Percentiles rank a stretch among this genome's conserved stretches.
Conservation (phyloP, 2,888 invertebrate species). For the Apamea monoglypha region DNA sequence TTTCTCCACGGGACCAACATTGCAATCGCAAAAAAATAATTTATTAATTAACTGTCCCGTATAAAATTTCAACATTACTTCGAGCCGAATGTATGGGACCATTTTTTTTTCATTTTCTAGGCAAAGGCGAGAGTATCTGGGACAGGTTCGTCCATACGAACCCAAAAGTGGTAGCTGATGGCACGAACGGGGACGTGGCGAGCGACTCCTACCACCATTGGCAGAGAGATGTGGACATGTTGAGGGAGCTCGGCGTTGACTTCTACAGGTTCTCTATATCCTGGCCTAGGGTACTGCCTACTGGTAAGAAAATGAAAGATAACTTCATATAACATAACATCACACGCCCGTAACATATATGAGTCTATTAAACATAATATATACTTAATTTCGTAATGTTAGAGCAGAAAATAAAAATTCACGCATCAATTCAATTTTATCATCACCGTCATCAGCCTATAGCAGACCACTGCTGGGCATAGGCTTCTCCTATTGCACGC, state of each 20-base stretch:
- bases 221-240: conserved; percentile 86
- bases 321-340: too few relatives aligned
- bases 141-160: conserved; percentile 84
- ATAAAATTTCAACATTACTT: neutral
- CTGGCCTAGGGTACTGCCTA: conserved; percentile 87
- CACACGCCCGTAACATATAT: neutral
- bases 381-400: too few relatives aligned
- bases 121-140: conserved; percentile 91
- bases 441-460: too few relatives aligned
- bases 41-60: too few relatives aligned
- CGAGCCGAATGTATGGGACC: neutral
- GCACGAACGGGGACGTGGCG: conserved; percentile 91
- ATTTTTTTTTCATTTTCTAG: conserved; percentile 73
- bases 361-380: too few relatives aligned
- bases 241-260: conserved; percentile 83
- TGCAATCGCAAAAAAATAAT: neutral
- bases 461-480: too few relatives aligned
- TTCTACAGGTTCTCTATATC: conserved; percentile 90
- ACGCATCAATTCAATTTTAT: too few relatives aligned
- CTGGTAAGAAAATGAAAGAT: conserved; percentile 69
- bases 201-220: conserved; percentile 92
- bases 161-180: conserved; percentile 73
- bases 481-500: too few relatives aligned
- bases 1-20: neutral
- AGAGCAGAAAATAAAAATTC: too few relatives aligned